These are phyloP conservation scores for Tursiops truncatus DNA, from an alignment of 2,113 vertebrate species.

Conservation along the genomic window DNA sequence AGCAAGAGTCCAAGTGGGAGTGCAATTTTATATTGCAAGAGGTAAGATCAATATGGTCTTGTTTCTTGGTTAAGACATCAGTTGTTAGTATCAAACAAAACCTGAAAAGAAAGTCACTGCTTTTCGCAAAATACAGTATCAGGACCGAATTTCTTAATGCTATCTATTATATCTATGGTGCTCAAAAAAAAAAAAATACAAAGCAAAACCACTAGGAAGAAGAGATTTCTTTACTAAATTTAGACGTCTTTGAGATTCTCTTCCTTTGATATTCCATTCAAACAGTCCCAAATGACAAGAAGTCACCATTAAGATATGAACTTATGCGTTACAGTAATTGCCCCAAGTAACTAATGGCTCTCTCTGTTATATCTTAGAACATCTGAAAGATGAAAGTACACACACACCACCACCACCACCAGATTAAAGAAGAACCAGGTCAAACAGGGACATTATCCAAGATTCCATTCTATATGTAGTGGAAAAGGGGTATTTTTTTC, in stretches of 20 bases:
- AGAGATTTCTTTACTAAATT: conserved; percentile 35
- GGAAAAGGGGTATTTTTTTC: neutral
- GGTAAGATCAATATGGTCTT: neutral
- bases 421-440: neutral
- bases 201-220: neutral
- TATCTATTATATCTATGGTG: neutral
- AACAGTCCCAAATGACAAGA: neutral
- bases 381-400: conserved; percentile 39
- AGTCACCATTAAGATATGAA: conserved; percentile 52
- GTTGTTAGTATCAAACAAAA: conserved; percentile 1
- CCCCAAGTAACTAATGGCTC: conserved; percentile 36
- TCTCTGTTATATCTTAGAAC: neutral
- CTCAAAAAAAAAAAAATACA: conserved; percentile 37
- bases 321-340: conserved; percentile 26
- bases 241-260: conserved; percentile 23
- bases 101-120: conserved; percentile 7
- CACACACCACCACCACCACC: neutral
- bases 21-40: conserved; percentile 30
- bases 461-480: neutral
- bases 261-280: conserved; percentile 36
- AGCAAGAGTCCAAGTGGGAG: conserved; percentile 9
- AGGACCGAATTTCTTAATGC: neutral
- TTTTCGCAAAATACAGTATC: neutral
- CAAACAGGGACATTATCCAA: neutral
- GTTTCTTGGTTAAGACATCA: neutral